Conservation (phyloP, 2,888 invertebrate genomes). For the Tholera decimalis region DNA sequence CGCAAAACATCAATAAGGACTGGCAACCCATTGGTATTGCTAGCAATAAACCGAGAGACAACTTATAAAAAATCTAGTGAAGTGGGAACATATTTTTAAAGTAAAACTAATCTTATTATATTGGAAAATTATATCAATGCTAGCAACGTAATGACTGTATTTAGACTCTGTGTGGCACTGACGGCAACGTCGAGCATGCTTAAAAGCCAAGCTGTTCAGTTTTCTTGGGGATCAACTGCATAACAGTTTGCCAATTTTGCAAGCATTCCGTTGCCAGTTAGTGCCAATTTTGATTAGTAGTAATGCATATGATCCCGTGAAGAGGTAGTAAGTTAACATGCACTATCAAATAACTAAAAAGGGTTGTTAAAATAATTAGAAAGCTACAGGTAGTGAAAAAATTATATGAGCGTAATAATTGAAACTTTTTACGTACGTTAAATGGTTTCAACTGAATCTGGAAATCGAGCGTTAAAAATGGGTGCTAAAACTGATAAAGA, state of each 20-base stretch:
- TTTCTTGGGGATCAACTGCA: slow-evolving; percentile 72
- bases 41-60: slow-evolving; percentile 70
- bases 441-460: slow-evolving; percentile 41
- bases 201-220: slow-evolving; percentile 68
- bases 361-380: slow-evolving; percentile 32
- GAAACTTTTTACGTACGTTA: slow-evolving; percentile 53
- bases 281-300: slow-evolving; percentile 47
- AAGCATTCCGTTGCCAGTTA: slow-evolving; percentile 56
- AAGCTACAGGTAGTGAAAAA: slow-evolving; percentile 23
- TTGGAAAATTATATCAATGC: slow-evolving; percentile 61
- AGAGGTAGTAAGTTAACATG: slow-evolving; percentile 36
- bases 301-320: slow-evolving; percentile 48
- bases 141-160: slow-evolving; percentile 73
- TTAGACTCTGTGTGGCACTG: slow-evolving; percentile 80
- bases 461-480: slow-evolving; percentile 37
- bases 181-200: slow-evolving; percentile 72
- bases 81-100: not conserved
- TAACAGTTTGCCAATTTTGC: slow-evolving; percentile 41
- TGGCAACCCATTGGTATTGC: slow-evolving; percentile 80
- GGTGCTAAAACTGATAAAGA: slow-evolving; percentile 29
- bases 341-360: slow-evolving; percentile 26
- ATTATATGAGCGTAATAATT: slow-evolving; percentile 37
- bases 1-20: slow-evolving; percentile 66
- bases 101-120: slow-evolving; percentile 4
- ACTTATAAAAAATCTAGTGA: slow-evolving; percentile 23